A percentile compares a stretch with the other conserved stretches of the same genome.
These are phyloP conservation scores for Leucophenga maculata DNA, from an alignment of 2,888 invertebrate genomes.

Conservation along the genomic window DNA sequence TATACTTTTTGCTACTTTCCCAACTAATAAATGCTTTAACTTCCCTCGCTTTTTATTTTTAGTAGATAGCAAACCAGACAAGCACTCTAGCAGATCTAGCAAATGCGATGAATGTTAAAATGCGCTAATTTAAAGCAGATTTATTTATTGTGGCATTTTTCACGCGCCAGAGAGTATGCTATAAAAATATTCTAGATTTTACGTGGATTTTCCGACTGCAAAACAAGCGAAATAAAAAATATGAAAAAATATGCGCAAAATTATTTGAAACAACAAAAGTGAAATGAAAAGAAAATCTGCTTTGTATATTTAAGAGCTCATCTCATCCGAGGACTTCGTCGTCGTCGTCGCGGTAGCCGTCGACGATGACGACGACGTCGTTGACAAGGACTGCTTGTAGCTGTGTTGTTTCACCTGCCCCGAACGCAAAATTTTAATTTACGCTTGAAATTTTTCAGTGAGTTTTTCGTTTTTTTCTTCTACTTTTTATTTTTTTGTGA, in stretches of 20 bases:
- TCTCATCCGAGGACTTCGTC: not conserved
- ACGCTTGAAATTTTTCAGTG: not conserved
- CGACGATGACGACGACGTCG: no score
- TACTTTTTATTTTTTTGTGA: constrained; percentile 4
- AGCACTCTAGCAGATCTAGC: not conserved
- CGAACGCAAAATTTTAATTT: not conserved
- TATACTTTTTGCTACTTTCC: no score
- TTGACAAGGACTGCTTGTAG: not conserved
- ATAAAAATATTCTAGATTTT: constrained; percentile 28
- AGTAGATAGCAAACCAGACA: no score
- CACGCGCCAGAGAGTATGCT: constrained; percentile 60
- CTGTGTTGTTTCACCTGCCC: not conserved
- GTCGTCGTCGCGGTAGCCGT: no score
- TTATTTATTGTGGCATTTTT: constrained; percentile 64
- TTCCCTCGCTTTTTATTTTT: no score
- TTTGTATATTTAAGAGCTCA: constrained; percentile 19
- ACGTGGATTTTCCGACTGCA: no score
- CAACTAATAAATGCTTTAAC: no score
- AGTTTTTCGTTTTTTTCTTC: not conserved
- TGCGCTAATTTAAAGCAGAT: constrained; percentile 66
- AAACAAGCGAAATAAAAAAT: not conserved
- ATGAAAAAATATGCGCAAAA: constrained; percentile 10
- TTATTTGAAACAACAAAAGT: constrained; percentile 20
- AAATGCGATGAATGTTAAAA: constrained; percentile 41
- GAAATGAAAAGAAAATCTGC: constrained; percentile 17